Conservation (phyloP, 2,113 vertebrate species). For the Tauraco erythrolophus region DNA sequence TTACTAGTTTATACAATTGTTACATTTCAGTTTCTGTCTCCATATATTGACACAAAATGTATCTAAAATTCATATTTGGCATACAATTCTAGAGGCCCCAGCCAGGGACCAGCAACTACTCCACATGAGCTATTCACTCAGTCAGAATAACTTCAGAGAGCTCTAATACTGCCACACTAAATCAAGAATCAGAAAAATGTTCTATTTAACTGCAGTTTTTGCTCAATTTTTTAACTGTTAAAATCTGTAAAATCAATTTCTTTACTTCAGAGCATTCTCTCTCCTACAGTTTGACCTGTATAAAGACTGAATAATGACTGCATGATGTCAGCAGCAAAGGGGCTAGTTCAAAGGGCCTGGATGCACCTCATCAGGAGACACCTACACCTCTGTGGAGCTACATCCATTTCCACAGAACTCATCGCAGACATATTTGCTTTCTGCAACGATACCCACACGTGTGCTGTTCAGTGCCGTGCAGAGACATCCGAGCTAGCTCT, state of each 20-base stretch:
- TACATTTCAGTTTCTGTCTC: not conserved
- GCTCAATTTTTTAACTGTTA: not conserved
- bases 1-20: not conserved
- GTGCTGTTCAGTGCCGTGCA: not conserved
- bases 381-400: not conserved
- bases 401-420: not conserved
- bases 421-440: not conserved
- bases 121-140: not conserved
- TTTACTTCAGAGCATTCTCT: not conserved
- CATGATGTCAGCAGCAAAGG: not conserved
- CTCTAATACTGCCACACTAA: not conserved
- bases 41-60: not conserved
- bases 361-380: not conserved
- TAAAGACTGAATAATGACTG: not conserved
- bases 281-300: not conserved
- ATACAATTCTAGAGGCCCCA: not conserved
- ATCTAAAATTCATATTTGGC: not conserved
- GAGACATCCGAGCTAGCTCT: not conserved
- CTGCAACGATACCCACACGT: accelerated
- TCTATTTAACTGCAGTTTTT: not conserved
- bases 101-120: not conserved
- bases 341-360: not conserved
- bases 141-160: not conserved
- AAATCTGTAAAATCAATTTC: not conserved
- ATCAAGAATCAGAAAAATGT: not conserved